phyloP scores from a whole-genome alignment of 1,140 invertebrate species.

The Eulimnadia texana region DNA sequence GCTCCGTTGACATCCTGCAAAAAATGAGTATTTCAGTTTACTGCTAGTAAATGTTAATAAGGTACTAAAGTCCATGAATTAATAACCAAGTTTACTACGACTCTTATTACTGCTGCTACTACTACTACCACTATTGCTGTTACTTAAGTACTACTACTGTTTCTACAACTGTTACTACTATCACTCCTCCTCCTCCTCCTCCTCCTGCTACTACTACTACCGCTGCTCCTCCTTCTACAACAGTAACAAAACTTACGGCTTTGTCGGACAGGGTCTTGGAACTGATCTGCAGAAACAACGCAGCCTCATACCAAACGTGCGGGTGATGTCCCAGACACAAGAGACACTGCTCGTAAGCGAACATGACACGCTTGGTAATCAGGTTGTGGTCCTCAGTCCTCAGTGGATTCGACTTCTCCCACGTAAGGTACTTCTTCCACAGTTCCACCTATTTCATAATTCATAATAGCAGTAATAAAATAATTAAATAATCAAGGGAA shows the following conservation, averaged over 20 bases:
- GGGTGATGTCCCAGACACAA: conserved; percentile 93
- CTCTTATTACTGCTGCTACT: too few relatives aligned
- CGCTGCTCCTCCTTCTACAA: too few relatives aligned
- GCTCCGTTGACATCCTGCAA: conserved; percentile 72
- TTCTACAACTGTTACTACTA: too few relatives aligned
- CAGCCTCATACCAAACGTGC: conserved; percentile 97
- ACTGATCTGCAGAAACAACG: conserved; percentile 86
- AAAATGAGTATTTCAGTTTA: conserved; percentile 11
- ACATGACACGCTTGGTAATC: conserved; percentile 88
- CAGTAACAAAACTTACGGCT: conserved; percentile 51
- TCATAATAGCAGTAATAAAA: conserved; percentile 9
- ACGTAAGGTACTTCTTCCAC: conserved; percentile 98
- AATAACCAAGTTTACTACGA: too few relatives aligned
- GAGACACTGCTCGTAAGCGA: conserved; percentile 95
- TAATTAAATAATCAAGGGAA: too few relatives aligned
- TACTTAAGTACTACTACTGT: too few relatives aligned
- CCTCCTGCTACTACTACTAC: too few relatives aligned
- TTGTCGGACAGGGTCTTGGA: conserved; percentile 85
- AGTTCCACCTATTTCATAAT: conserved; percentile 61
- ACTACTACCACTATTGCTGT: too few relatives aligned
- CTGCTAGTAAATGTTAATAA: neutral
- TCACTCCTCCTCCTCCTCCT: too few relatives aligned
- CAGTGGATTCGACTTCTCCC: conserved; percentile 93
- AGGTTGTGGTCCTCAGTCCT: conserved; percentile 86
- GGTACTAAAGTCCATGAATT: neutral